Evolutionary conservation across 2,113 vertebrate genomes (phyloP), one percentile per base, ranked within the genome.

Genomic region (Haliaeetus leucogaster): DNA sequence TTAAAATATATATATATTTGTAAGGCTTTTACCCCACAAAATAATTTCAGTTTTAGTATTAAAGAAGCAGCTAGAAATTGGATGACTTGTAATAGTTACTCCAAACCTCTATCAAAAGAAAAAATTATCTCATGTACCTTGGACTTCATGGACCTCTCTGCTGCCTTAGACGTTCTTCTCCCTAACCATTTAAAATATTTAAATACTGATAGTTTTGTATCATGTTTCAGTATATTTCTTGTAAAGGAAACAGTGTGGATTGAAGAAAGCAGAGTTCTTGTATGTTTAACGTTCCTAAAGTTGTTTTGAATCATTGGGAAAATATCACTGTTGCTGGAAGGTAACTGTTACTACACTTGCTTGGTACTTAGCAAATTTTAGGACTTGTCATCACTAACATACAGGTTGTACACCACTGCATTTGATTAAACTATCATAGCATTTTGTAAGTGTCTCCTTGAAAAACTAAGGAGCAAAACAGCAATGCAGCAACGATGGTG

Each of bases 81-180:
- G 4, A 40, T 83, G 11, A 40, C 9, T 56, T 83, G 7, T 40
- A 80, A 88, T 8, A 86, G 21, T 17, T 66, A 56, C 7, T 63
- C 15, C 16, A 83, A 90, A 48, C 1, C 6, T 48, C 4, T 71
- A 34, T 2, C 10, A 5, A 80, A 79, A 55, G 20, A 66, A 67
- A 63, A 25, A n/a, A 30, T 4, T 6, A 6, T 19, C 20, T 53
- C 0, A 1, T 38, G 4, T 32, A 12, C 29, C 25, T 29, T 38
- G 23, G 17, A 78, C 8, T 55, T 65, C 12, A 34, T 34, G 4
- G 29, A 78, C 7, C 2, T 68, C 22, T 80, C 4, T 56, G 6
- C 43, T 86, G 21, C 11, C 26, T 61, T 55, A 47, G 55, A 62
- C 5, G 21, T 45, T 66, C 21, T 62, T 86, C 13, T 65, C 14